phyloP scores from a whole-genome alignment of 2,888 invertebrate species.

The Bruchidius siliquastri region DNA sequence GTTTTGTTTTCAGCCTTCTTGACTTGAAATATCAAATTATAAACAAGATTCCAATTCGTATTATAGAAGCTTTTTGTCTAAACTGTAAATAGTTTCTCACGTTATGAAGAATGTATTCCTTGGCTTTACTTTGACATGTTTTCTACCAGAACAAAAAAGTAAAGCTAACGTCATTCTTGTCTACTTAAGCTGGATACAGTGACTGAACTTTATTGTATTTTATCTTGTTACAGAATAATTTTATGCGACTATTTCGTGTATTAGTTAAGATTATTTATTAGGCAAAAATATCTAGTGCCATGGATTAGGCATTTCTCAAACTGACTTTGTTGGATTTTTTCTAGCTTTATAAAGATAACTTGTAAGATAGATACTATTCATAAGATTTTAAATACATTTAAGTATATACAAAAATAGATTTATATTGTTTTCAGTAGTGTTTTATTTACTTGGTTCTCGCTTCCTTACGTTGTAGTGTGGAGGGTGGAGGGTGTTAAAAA shows the following conservation, averaged over 20 bases:
- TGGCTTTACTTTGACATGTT: slow-evolving; percentile 4
- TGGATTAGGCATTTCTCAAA: slow-evolving; percentile 1
- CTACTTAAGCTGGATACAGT: slow-evolving; percentile 10
- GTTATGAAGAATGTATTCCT: not conserved
- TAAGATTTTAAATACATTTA: not conserved
- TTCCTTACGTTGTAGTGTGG: too few relatives aligned
- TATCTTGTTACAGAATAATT: slow-evolving; percentile 2
- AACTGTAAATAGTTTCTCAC: not conserved
- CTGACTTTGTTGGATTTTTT: not conserved
- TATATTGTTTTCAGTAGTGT: not conserved
- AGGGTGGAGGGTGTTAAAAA: too few relatives aligned
- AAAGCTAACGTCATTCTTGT: slow-evolving; percentile 37
- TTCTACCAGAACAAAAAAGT: slow-evolving; percentile 21
- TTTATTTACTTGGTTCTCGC: not conserved
- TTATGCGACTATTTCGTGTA: slow-evolving; percentile 15
- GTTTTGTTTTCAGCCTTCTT: too few relatives aligned
- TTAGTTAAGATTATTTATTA: slow-evolving; percentile 19
- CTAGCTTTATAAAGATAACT: not conserved
- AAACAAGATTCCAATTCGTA: not conserved
- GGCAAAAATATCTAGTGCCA: slow-evolving; percentile 1
- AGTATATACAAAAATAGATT: not conserved
- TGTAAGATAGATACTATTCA: not conserved
- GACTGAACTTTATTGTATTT: slow-evolving; percentile 18
- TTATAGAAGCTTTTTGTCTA: not conserved
- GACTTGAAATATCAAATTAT: too few relatives aligned